These are phyloP conservation scores for Enteromius mattozi DNA, from an alignment of 2,797 vertebrate species.

Conservation along the genomic window DNA sequence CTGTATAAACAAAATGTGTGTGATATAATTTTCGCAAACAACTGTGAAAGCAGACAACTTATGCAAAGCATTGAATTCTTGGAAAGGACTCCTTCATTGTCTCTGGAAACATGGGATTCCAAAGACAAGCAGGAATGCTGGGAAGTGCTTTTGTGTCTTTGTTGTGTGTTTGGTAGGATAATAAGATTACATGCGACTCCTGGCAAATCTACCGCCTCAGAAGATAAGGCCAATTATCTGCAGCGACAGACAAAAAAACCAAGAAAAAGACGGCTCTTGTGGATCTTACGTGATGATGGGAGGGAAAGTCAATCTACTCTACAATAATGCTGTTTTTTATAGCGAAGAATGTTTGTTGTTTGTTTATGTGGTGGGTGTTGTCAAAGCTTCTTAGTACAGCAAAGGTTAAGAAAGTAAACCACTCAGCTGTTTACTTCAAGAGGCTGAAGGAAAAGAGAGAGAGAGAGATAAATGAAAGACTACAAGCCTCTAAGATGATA, in stretches of 20 bases:
- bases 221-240: constrained; percentile 80
- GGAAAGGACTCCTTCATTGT: constrained; percentile 40
- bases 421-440: constrained; percentile 49
- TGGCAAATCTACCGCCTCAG: constrained; percentile 74
- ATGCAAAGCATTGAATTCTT: constrained; percentile 27
- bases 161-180: constrained; percentile 62
- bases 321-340: constrained; percentile 57
- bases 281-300: constrained; percentile 68
- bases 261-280: constrained; percentile 70
- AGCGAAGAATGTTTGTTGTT: constrained; percentile 44
- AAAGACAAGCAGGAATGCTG: constrained; percentile 49
- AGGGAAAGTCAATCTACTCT: constrained; percentile 63
- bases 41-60: constrained; percentile 25
- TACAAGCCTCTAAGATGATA: constrained; percentile 37
- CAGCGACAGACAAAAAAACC: constrained; percentile 70
- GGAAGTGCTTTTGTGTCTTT: constrained; percentile 46
- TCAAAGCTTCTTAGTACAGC: constrained; percentile 56
- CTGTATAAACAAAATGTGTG: constrained; percentile 9
- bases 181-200: constrained; percentile 76
- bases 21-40: neutral
- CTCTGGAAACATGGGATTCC: constrained; percentile 48
- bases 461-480: neutral
- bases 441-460: constrained; percentile 9
- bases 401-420: constrained; percentile 58
- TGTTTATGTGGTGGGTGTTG: constrained; percentile 64